These are phyloP conservation scores for Eurypyga helias DNA, from an alignment of 2,113 vertebrate genomes.

Conservation along the genomic window DNA sequence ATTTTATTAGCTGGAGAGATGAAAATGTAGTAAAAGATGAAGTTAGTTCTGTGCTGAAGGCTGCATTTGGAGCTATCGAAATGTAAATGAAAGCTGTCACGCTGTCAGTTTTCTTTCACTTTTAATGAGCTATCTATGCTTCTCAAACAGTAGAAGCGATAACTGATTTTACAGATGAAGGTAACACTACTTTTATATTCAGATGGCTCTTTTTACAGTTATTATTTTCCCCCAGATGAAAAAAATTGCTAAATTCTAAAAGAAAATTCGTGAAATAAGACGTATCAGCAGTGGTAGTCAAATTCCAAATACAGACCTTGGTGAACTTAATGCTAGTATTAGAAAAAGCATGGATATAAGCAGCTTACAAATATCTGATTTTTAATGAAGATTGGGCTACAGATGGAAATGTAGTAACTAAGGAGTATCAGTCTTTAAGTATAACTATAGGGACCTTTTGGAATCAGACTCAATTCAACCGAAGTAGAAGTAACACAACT, in stretches of 20 bases:
- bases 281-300: not conserved
- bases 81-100: slow-evolving; percentile 61
- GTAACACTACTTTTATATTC: not conserved
- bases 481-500: not conserved
- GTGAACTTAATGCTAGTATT: not conserved
- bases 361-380: not conserved
- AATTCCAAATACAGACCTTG: not conserved
- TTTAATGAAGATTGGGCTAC: not conserved
- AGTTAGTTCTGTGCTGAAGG: slow-evolving; percentile 43
- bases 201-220: not conserved
- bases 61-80: slow-evolving; percentile 31
- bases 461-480: not conserved
- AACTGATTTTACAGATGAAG: slow-evolving; percentile 34
- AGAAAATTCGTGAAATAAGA: not conserved
- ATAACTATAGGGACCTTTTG: not conserved
- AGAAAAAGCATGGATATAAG: not conserved
- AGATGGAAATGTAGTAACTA: not conserved
- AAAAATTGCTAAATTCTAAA: not conserved
- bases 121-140: slow-evolving; percentile 53
- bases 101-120: slow-evolving; percentile 51
- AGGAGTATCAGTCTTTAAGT: not conserved
- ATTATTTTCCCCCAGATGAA: not conserved
- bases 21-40: slow-evolving; percentile 61
- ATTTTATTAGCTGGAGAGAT: slow-evolving; percentile 57
- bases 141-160: slow-evolving; percentile 7